Evolutionary conservation across 2,888 invertebrate genomes (phyloP).

Genomic region (Zygogramma bicolorata): DNA sequence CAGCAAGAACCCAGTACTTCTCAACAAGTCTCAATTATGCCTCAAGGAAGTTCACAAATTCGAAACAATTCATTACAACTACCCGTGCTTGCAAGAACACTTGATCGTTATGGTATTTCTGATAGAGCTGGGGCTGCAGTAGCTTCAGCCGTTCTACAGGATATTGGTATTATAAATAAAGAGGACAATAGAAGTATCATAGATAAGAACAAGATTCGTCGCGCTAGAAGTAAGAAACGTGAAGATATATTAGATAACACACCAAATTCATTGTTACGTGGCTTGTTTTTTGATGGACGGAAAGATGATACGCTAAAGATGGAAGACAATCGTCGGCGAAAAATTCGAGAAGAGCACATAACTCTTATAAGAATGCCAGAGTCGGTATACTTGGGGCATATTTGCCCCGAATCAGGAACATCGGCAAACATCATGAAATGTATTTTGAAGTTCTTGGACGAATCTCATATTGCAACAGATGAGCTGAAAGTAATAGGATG

Average conservation of each 20-base stretch:
- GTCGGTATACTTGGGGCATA: not conserved
- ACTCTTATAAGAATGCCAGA: not conserved
- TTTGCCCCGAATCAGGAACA: not conserved
- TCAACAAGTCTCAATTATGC: not conserved
- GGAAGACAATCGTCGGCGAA: not conserved
- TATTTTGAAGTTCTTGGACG: not conserved
- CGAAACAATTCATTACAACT: not conserved
- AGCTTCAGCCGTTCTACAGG: conserved; percentile 30
- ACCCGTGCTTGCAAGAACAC: conserved; percentile 9
- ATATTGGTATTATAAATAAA: conserved; percentile 23
- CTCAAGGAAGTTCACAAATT: conserved; percentile 10
- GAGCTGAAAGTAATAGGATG: not conserved
- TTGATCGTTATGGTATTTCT: conserved; percentile 23
- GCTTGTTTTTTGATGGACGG: not conserved
- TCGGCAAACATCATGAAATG: not conserved
- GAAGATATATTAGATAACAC: not conserved
- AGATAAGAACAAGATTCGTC: not conserved
- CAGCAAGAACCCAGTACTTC: conserved; percentile 3
- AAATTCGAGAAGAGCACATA: not conserved
- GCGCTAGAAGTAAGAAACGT: not conserved
- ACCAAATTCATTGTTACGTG: not conserved
- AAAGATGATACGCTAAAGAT: conserved; percentile 1
- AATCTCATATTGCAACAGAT: not conserved
- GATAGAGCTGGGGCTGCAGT: conserved; percentile 33
- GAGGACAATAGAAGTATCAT: not conserved